Base-by-base conservation (phyloP, 2,888 invertebrate species). In the Habroteleia sp. region DNA sequence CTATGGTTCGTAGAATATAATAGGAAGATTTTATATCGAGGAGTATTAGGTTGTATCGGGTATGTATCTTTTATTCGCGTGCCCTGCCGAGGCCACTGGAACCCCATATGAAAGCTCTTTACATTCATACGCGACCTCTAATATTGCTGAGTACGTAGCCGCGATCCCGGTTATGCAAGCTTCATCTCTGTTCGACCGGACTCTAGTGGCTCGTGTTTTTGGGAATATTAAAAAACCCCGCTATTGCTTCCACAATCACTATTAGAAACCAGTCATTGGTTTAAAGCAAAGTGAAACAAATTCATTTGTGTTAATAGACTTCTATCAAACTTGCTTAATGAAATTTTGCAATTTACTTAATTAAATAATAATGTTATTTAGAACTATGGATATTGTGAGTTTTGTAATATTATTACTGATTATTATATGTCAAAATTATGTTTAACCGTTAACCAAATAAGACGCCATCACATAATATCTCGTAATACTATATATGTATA, bases 61-160 rank as follows among this genome's bases (percentile, higher is more conserved):
- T 33, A 62, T 72, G 65, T 56, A 72, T 68, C 74, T 74, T 74
- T 74, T 68, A 74, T 74, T 68, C 56, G n/a, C 29, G 46, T 50
- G 29, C 46, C 39, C 35, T n/a, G 35, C n/a, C 39, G 60, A 42
- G 54, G 50, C 46, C 54, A 46, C 56, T 48, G 42, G 31, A 73
- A 25, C 65, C 41, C 58, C 33, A 50, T 65, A 56, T 74, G 48
- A 66, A 66, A 54, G 68, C 74, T 62, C 68, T 74, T 68, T 74
- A 37, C 68, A 68, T 74, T 74, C 62, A 54, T 62, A 33, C 41
- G 62, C 66, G 42, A 68, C 52, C 66, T 68, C 74, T 66, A 74
- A 68, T 74, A 74, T 62, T 35, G 46, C 68, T 74, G 66, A 74
- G 62, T 74, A 56, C 74, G 41, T 48, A 60, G 50, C 48, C 54